Base-by-base conservation (phyloP, 2,797 vertebrate genomes). In the Lacerta agilis region DNA sequence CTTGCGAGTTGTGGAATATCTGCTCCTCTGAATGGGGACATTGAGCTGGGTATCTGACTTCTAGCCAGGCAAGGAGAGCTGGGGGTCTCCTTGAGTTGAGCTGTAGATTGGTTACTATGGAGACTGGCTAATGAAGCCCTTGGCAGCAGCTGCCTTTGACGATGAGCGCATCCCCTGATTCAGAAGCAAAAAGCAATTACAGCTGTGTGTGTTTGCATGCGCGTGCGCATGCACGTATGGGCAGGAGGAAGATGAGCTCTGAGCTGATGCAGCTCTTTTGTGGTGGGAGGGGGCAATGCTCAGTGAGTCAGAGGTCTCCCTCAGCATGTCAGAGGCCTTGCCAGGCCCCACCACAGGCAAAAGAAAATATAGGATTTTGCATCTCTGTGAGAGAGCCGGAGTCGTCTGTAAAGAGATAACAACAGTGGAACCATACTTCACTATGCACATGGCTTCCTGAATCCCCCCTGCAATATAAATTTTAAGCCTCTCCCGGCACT, bases 111-210 rank as follows among this genome's bases (percentile, higher is more conserved):
- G 93, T 95, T 96, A 92, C 92, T 86, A 94, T 96, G 92, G 93
- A 94, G 94, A 96, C 93, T 49, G 89, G 92, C 92, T 94, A 95
- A 95, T 94, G 93, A 93, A 90, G 82, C 92, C 89, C n/a, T 79
- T 72, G 87, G 82, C 88, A 90, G 87, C 91, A 83, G 93, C 90
- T 8, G 0, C 82, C 89, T 93, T 90, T 89, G 92, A 91, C 0
- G 78, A 61, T 61, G 61, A 61, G 82, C 43, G 25, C 69, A 38
- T 41, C 84, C 89, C 90, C 75, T 88, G 90, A 88, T 90, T 82
- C 0, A 0, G 84, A 85, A 87, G 69, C 88, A 2, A 55, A 71
- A 66, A 66, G 77, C 83, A 91, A 73, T 86, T 86, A 61, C 88
- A 89, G 93, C 83, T 83, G 85, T 4, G 9, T 3, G 38, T 77